Base-by-base conservation (phyloP, 1,140 invertebrate species). In the Charaxes varanes region DNA sequence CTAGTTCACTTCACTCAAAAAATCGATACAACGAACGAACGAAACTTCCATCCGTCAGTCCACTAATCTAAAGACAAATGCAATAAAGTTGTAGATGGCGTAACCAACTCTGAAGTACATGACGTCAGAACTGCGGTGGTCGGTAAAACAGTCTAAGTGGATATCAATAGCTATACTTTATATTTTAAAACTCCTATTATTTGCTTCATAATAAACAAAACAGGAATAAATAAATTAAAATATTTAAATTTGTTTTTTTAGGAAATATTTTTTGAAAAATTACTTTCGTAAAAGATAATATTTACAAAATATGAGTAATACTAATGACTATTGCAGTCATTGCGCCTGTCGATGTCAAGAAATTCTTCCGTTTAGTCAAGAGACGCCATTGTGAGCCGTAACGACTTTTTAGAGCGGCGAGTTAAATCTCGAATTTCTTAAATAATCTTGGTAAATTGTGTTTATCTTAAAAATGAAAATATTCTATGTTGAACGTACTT, bases 321-420 rank as follows among this genome's bases (percentile, higher is more conserved):
- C 6, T 5, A 4, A n/a, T 67, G 64, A 69, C 48, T 65, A 44
- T 16, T 41, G 30, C 37, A 66, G 59, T 64, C 61, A 71, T n/a
- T 67, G 56, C 56, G 63, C 56, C 62, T 68, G 65, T 68, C 54
- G 58, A 32, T 71, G 73, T 77, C 76, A 78, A 48, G 41, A 30
- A 41, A 49, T 41, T 74, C 73, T 78, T 81, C 78, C 77, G 72
- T 65, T 70, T 72, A 59, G 73, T 76, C 62, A 81, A 86, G 83
- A 88, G 87, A 90, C 89, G 90, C 90, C 90, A 92, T 92, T 91
- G 90, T 91, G 89, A 88, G 82, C 90, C 88, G 85, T 91, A 91
- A 89, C 88, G 89, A 89, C 90, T 90, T 87, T 85, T 67, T 34
- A 49, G 63, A 68, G 81, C 76, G 74, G 81, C 77, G 69, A 87